Base-by-base conservation (phyloP, 2,113 vertebrate species). In the Pachyramphus minor region DNA sequence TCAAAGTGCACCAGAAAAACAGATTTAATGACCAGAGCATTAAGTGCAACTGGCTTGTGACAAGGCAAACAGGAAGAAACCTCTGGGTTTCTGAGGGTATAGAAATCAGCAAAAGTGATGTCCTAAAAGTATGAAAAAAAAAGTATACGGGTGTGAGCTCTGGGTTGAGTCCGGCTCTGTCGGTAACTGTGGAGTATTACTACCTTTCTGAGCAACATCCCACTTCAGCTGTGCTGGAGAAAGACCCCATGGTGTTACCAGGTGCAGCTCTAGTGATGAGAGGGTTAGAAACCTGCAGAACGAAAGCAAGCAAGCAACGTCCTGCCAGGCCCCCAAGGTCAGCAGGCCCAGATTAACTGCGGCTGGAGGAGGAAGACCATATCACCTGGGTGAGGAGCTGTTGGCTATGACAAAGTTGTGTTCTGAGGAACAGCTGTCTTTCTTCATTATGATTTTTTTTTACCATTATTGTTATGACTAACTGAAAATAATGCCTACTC, bases 261-360 rank as follows among this genome's bases (percentile, higher is more conserved):
- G 41, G 3, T 62, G 71, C 86, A 45, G 14, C 17, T 52, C 58
- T 39, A 7, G n/a, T 35, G 28, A 18, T 47, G 19, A 49, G 16
- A 63, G 23, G 3, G 0, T 41, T 52, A 31, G 73, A 63, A 87
- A 64, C 60, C 63, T 28, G 8, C 25, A 33, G 64, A 17, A 8
- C 12, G 15, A 58, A 49, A 14, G n/a, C 2, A 49, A 53, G 30
- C 11, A 64, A 28, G 45, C 18, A 5, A 12, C n/a, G 10, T 79
- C 18, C 41, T 50, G 52, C 30, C 5, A 2, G 13, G 14, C 20
- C 44, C 15, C 35, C 0, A 4, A 30, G 53, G 22, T 68, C 49
- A 35, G 25, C 3, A 27, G 24, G n/a, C 22, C 14, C 2, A 1
- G 13, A 58, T 63, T 79, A 59, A 39, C 20, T 2, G 2, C 0